A percentile compares a stretch with the other conserved stretches of the same genome.
These are phyloP conservation scores for Enteromius viviparus DNA, from an alignment of 2,797 vertebrate species.

Conservation along the genomic window DNA sequence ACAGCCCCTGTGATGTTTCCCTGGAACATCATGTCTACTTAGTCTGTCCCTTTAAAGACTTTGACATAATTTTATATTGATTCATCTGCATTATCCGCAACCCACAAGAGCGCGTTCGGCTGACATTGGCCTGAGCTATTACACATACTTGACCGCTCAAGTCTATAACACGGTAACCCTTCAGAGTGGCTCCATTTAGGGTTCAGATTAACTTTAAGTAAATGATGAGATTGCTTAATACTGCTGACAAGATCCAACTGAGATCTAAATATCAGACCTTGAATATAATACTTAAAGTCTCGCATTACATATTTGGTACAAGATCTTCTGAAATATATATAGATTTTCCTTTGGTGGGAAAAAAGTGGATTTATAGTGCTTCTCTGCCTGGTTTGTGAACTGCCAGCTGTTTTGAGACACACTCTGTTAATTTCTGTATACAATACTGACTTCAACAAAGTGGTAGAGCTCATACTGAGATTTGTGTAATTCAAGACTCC, in stretches of 20 bases:
- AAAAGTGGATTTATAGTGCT: neutral
- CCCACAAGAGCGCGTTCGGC: constrained; percentile 61
- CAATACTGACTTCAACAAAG: constrained; percentile 34
- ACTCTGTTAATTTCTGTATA: constrained; percentile 34
- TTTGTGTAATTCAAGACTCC: constrained; percentile 48
- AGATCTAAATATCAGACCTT: neutral
- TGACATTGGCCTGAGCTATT: constrained; percentile 66
- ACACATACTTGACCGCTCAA: constrained; percentile 53
- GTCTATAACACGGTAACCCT: constrained; percentile 70
- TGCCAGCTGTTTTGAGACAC: constrained; percentile 16
- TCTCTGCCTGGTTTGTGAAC: neutral
- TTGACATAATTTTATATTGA: constrained; percentile 78
- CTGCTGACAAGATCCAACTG: constrained; percentile 35
- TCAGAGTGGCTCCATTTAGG: constrained; percentile 41
- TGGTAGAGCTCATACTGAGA: constrained; percentile 26
- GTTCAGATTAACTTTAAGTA: constrained; percentile 51
- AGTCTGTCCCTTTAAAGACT: constrained; percentile 70
- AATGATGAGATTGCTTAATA: constrained; percentile 64
- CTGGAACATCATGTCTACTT: constrained; percentile 70
- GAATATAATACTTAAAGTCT: neutral
- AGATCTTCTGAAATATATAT: neutral
- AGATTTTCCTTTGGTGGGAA: neutral
- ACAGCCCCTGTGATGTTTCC: constrained; percentile 68
- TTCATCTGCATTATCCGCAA: constrained; percentile 64
- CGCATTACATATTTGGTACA: neutral